Evolutionary conservation across 2,797 vertebrate species (phyloP), one percentile per base, ranked within the genome.

Genomic region (Periophthalmus magnuspinnatus): DNA sequence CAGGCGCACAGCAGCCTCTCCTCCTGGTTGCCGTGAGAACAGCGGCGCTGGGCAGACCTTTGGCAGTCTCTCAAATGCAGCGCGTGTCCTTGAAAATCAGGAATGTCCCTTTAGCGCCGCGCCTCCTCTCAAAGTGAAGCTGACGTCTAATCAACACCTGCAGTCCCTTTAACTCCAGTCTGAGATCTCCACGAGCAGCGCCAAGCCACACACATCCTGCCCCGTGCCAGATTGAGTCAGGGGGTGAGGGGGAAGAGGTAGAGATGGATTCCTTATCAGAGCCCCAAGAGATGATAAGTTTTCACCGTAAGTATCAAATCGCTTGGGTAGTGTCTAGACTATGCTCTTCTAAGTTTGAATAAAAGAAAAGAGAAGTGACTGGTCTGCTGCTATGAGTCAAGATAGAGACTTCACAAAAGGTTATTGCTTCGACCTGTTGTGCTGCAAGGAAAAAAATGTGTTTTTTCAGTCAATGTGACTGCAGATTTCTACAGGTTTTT

Each of bases 111-210:
- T 87, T 92, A 89, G 84, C 83, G 77, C 77, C 17, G 81, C 79
- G 83, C 90, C 88, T 88, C 89, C 81, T 87, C 88, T 88, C 87
- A 93, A 93, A 92, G 89, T 86, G 88, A 90, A 89, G 83, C 87
- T 91, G 93, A 92, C 86, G 84, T 92, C 89, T 92, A 92, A 93
- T 93, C 92, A 93, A 93, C 93, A 92, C 91, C 92, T 93, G 90
- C 90, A 89, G 84, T 61, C 86, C 86, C 84, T 84, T 85, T 85
- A 85, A 82, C 86, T 84, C 83, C 83, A 90, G 66, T 76, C 54
- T 17, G 91, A 92, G 92, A 93, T 90, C 90, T 92, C 88, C 88
- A 90, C 87, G 89, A 90, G 82, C 89, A 77, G 70, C 86, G 91
- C 91, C 91, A 92, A 92, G 84, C 86, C 81, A 85, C 88, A 72